Percentiles rank a stretch among this genome's conserved stretches.
Evolutionary conservation across 2,113 vertebrate species (phyloP).

Genomic region (Rhinopomastus cyanomelas): DNA sequence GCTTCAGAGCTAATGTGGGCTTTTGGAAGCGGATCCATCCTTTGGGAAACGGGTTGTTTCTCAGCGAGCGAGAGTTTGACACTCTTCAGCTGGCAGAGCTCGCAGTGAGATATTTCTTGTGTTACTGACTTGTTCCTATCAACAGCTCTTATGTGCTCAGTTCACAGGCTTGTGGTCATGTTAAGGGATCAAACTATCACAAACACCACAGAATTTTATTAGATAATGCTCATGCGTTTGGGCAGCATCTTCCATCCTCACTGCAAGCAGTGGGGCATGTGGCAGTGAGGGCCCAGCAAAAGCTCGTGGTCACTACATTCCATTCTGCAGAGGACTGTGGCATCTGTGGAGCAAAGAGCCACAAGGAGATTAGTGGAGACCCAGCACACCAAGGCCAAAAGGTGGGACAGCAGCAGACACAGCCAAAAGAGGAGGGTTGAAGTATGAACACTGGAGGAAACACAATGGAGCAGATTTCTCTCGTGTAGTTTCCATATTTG

Average conservation of each 20-base stretch:
- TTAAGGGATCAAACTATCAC: not conserved
- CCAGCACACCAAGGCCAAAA: not conserved
- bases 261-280: not conserved
- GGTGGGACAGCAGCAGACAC: not conserved
- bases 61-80: not conserved
- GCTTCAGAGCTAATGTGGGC: not conserved
- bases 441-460: not conserved
- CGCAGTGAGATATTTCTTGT: not conserved
- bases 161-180: not conserved
- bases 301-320: not conserved
- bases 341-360: not conserved
- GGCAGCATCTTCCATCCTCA: not conserved
- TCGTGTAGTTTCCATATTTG: not conserved
- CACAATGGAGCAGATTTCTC: not conserved
- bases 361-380: not conserved
- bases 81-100: not conserved
- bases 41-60: not conserved
- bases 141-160: not conserved
- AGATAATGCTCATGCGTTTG: not conserved
- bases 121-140: not conserved
- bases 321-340: not conserved
- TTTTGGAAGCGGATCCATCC: not conserved
- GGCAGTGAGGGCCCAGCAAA: fast-evolving
- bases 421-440: not conserved
- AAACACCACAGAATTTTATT: not conserved